A percentile compares a stretch with the other conserved stretches of the same genome.
Evolutionary conservation across 2,113 vertebrate species (phyloP).

Genomic region (Vanacampus margaritifer): DNA sequence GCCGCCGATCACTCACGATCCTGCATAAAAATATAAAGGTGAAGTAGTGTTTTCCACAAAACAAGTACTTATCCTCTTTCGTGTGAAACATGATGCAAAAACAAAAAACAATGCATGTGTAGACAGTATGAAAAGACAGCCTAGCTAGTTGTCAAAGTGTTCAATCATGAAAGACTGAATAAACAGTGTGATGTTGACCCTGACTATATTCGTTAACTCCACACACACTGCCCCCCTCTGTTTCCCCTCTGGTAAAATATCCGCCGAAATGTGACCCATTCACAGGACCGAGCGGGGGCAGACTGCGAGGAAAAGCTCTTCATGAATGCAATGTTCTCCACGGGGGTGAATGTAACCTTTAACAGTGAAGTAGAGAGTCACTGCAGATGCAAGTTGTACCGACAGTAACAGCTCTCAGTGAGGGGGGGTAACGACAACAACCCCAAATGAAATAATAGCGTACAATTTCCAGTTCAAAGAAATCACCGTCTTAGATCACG

Average conservation of each 20-base stretch:
- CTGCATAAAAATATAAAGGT: too few species aligned
- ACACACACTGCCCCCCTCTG: constrained; percentile 25
- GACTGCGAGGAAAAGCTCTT: constrained; percentile 34
- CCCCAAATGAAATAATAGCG: constrained; percentile 67
- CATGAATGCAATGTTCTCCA: constrained; percentile 58
- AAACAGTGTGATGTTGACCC: constrained; percentile 7
- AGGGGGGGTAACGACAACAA: constrained; percentile 7
- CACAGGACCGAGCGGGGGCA: constrained; percentile 23
- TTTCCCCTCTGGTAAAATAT: constrained; percentile 40
- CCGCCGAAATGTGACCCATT: constrained; percentile 49
- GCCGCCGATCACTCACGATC: too few species aligned
- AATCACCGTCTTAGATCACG: constrained; percentile 48
- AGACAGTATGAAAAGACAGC: neutral
- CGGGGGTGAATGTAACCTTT: constrained; percentile 66
- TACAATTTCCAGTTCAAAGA: constrained; percentile 72
- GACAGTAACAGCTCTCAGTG: constrained; percentile 50
- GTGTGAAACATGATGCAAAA: too few species aligned
- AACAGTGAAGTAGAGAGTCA: constrained; percentile 53
- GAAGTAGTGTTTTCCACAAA: too few species aligned
- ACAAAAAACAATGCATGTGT: neutral
- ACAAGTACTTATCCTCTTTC: too few species aligned
- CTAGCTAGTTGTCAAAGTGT: constrained; percentile 26
- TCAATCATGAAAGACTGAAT: constrained; percentile 22
- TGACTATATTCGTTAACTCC: constrained; percentile 23
- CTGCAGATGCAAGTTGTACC: constrained; percentile 59